Conservation (phyloP, 2,888 invertebrate genomes). For the Drosophila lacicola region DNA sequence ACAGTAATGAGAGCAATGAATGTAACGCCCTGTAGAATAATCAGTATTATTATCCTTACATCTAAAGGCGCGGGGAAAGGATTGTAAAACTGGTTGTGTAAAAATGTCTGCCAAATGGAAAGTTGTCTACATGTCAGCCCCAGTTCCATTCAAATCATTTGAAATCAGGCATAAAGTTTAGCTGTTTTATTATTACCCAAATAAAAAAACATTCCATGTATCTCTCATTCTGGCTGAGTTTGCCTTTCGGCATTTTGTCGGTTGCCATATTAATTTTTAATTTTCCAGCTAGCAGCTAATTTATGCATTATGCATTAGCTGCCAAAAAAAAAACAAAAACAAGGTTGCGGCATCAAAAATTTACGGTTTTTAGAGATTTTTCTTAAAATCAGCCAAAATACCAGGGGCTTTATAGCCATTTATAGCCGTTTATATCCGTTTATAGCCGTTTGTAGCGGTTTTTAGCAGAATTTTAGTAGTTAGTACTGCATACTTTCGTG, state of each 20-base stretch:
- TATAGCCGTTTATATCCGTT: too few relatives aligned
- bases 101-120: not conserved
- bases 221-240: not conserved
- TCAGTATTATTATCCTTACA: slow-evolving; percentile 11
- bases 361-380: too few relatives aligned
- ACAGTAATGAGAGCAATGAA: slow-evolving; percentile 15
- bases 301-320: slow-evolving; percentile 56
- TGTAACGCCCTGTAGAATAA: slow-evolving; percentile 30
- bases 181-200: slow-evolving; percentile 15
- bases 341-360: slow-evolving; percentile 25
- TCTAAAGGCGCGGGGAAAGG: not conserved
- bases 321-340: slow-evolving; percentile 12
- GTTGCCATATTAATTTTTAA: slow-evolving; percentile 46
- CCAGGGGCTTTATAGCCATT: too few relatives aligned
- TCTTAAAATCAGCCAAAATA: too few relatives aligned
- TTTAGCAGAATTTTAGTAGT: too few relatives aligned
- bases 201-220: slow-evolving; percentile 1
- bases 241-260: slow-evolving; percentile 5
- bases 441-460: too few relatives aligned
- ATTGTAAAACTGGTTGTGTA: not conserved
- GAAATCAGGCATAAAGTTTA: not conserved
- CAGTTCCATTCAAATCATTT: not conserved
- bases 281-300: slow-evolving; percentile 58
- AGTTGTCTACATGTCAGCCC: not conserved
- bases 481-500: too few relatives aligned